Base-by-base conservation (phyloP, 2,888 invertebrate genomes). In the Dasysyrphus tricinctus region DNA sequence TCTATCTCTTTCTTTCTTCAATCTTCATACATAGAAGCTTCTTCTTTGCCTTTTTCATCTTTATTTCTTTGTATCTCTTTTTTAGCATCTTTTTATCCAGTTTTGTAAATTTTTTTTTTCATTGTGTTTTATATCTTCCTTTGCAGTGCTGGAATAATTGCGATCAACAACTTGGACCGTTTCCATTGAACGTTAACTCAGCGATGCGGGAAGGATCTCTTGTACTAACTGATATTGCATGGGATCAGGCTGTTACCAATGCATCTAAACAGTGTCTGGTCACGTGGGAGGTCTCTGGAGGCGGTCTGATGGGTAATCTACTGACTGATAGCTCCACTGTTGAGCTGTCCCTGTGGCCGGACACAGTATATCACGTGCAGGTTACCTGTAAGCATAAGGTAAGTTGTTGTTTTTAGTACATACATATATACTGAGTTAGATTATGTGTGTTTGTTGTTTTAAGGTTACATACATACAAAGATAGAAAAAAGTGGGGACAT, bases 231-330 rank as follows among this genome's bases (percentile, higher is more conserved):
- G 90, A 90, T 87, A 90, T 91, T 88, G 90, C 89, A 70, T 91
- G 91, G 91, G 90, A 91, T 88, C 90, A 90, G 88, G 90, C 90
- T 65, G 90, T 91, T 81, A 90, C 90, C 88, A 90, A 90, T 89
- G 89, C 90, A 88, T 90, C 91, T 65, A 90, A 90, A 76, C 91
- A 96, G 80, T 96, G 96, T 92, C 93, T 96, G 90, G 96, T 97
- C 72, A 96, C 96, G 85, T 97, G 96, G 96, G 96, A 97, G 94
- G 95, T 96, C 75, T 96, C 95, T 90, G 96, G 96, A 80, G 96
- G 96, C 89, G 96, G 96, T 88, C 93, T 97, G 83, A 96, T 96
- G 93, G 96, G 96, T 88, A 96, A 96, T 92, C 93, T 96, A 88
- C 96, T 96, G 92, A 97, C 96, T 54, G 96, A 96, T 92, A 95